Evolutionary conservation across 92 coral and sea anemone species (phyloP).

Genomic region (Bergia puertoricense): DNA sequence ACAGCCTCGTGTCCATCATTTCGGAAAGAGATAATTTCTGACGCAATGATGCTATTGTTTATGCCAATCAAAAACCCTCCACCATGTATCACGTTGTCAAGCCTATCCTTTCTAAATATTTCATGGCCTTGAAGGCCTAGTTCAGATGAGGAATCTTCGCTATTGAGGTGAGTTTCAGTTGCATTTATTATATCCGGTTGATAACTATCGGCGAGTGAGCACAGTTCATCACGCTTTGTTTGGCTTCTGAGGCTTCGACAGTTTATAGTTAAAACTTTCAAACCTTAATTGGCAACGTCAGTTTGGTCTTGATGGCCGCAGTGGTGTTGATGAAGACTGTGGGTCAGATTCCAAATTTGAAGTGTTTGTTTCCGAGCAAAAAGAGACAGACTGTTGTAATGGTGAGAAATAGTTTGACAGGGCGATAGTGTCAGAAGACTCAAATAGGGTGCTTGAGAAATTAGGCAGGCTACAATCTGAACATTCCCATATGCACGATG

Average conservation of each 20-base stretch:
- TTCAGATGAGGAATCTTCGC: not conserved
- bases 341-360: not conserved
- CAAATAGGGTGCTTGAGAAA: not conserved
- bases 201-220: constrained; percentile 34
- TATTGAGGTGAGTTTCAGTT: constrained; percentile 48
- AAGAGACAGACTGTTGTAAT: not conserved
- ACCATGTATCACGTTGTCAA: not conserved
- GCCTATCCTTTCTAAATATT: not conserved
- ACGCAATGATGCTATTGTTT: not conserved
- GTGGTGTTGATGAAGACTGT: constrained; percentile 10
- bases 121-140: not conserved
- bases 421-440: not conserved
- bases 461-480: not conserved
- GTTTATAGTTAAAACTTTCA: constrained; percentile 48
- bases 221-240: constrained; percentile 19
- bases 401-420: not conserved
- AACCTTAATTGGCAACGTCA: not conserved
- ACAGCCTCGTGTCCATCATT: not conserved
- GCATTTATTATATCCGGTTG: constrained; percentile 53
- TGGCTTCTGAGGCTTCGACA: constrained; percentile 47
- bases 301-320: not conserved
- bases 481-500: not conserved
- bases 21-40: not conserved
- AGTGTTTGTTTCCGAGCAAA: not conserved
- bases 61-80: not conserved